Base-by-base conservation (phyloP, 1,140 invertebrate species). In the Euborellia annulipes region DNA sequence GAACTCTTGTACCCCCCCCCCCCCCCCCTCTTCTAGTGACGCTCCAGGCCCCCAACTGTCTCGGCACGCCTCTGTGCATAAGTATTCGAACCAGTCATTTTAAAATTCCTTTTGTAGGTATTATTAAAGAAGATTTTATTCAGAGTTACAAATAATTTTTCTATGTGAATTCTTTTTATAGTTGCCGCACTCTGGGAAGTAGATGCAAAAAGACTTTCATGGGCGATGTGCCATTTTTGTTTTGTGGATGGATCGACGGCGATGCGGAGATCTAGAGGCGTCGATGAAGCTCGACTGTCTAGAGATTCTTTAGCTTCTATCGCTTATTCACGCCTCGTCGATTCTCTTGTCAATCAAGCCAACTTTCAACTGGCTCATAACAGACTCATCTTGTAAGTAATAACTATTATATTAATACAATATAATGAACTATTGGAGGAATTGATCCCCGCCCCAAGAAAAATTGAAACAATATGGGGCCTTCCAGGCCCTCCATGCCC, bases 171-270 rank as follows among this genome's bases (percentile, higher is more conserved):
- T 14, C 14, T 42, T 21, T 36, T 59, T 60, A 22, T 57, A 76
- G 82, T 91, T 46, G 75, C 83, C 0, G 67, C 78, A 22, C 62
- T 92, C 20, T 56, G 93, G 38, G 71, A 75, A 7, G 58, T 92
- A 4, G 85, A 92, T 52, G 68, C 76, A 43, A 81, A 77, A 40
- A 90, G 90, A 59, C 79, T 93, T 48, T 63, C 69, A 48, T 91
- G 87, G 82, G 76, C 85, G 2, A 65, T 93, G 43, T 75, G 82
- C 6, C 90, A 90, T 57, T 88, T 87, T 54, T 90, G 86, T 52
- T 67, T 86, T 38, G 75, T 92, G 9, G 78, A 81, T 54, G 79
- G 79, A 52, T 87, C 85, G 23, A 77, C 78, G 45, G 79, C 81
- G 1, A 77, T 85, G 2, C 72, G 82, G 44, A 72, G 75, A 45